These are phyloP conservation scores for Danaus chrysippus DNA, from an alignment of 2,888 invertebrate species.

Conservation along the genomic window DNA sequence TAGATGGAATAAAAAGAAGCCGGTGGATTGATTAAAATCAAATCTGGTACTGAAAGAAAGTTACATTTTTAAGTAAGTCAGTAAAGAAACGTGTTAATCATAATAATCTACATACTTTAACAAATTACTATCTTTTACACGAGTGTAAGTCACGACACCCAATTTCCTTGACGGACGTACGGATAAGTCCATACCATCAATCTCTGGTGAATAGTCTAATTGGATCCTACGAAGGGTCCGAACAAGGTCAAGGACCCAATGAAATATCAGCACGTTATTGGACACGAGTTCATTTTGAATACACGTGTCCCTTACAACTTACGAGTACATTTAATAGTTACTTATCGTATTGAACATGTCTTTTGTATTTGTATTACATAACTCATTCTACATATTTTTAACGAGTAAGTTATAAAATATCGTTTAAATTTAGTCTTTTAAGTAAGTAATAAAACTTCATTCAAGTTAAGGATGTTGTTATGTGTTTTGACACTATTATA, in stretches of 20 bases:
- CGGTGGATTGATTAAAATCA: too few species aligned
- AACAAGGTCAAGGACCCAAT: slow-evolving; percentile 39
- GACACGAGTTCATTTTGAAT: slow-evolving; percentile 10
- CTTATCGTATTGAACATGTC: background rate
- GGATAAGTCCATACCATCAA: slow-evolving; percentile 56
- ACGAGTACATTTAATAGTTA: background rate
- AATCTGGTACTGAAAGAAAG: too few species aligned
- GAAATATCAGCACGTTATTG: slow-evolving; percentile 18
- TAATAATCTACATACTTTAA: background rate
- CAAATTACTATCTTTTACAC: background rate
- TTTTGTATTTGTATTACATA: background rate
- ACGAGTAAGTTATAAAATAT: too few species aligned
- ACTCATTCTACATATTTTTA: too few species aligned
- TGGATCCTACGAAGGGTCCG: slow-evolving; percentile 48
- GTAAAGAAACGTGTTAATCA: background rate
- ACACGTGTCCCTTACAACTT: slow-evolving; percentile 13
- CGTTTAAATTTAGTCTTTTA: too few species aligned
- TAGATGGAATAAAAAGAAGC: too few species aligned
- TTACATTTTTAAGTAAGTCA: too few species aligned
- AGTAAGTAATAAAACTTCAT: too few species aligned
- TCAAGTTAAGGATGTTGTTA: background rate
- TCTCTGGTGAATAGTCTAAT: slow-evolving; percentile 61
- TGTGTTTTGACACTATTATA: background rate
- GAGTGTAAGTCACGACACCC: slow-evolving; percentile 29
- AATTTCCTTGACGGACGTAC: slow-evolving; percentile 56